Conservation (phyloP, 2,113 vertebrate species). For the Gadus macrocephalus region DNA sequence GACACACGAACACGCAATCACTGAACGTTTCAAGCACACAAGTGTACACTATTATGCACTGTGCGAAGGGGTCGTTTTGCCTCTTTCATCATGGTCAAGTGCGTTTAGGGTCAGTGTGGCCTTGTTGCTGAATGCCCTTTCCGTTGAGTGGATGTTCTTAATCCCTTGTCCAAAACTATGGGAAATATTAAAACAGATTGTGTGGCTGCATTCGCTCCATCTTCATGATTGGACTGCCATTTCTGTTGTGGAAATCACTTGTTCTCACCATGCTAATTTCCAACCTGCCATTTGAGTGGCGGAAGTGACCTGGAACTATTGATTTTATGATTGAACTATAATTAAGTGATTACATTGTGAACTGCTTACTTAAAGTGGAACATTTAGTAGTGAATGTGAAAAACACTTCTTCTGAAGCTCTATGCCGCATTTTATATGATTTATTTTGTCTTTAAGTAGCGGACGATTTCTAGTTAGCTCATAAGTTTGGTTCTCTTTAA, state of each 20-base stretch:
- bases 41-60: neutral
- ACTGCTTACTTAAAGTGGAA: conserved; percentile 4
- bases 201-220: neutral
- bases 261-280: conserved; percentile 37
- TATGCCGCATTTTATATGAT: too few relatives aligned
- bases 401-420: too few relatives aligned
- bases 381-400: neutral
- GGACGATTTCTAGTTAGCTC: too few relatives aligned
- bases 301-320: conserved; percentile 34
- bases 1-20: neutral
- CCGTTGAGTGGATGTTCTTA: conserved; percentile 7
- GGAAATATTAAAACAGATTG: conserved; percentile 7
- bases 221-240: conserved; percentile 38
- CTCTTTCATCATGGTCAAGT: conserved; percentile 12
- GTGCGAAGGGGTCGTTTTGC: neutral
- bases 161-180: neutral
- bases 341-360: conserved; percentile 10
- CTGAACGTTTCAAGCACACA: too few relatives aligned
- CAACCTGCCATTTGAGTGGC: conserved; percentile 5
- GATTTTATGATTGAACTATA: conserved; percentile 25
- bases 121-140: conserved; percentile 22
- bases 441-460: too few relatives aligned
- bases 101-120: conserved; percentile 12
- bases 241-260: conserved; percentile 39
- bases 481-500: too few relatives aligned